phyloP scores from a whole-genome alignment of 2,797 vertebrate species.

The Phrynocephalus vlangalii region DNA sequence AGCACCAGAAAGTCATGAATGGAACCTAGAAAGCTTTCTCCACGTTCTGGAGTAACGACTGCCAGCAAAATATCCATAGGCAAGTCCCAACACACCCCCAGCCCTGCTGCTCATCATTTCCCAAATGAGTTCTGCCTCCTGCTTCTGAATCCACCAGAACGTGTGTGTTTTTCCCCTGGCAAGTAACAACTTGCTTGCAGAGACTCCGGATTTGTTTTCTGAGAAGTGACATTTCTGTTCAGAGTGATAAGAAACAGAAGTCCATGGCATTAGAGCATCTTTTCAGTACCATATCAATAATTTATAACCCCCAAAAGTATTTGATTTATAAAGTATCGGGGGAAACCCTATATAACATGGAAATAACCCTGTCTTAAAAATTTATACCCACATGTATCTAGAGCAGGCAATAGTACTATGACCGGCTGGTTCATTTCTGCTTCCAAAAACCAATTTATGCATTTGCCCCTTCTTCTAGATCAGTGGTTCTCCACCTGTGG shows the following conservation, averaged over 20 bases:
- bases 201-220: conserved; percentile 22
- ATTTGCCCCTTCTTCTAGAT: background rate
- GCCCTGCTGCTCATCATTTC: conserved; percentile 32
- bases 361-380: background rate
- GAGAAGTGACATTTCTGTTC: conserved; percentile 4
- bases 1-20: background rate
- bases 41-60: conserved; percentile 30
- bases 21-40: background rate
- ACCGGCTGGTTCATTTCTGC: background rate
- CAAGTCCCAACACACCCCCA: background rate
- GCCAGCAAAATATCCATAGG: conserved; percentile 12
- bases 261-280: background rate
- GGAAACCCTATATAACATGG: conserved; percentile 8
- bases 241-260: background rate
- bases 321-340: background rate
- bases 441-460: background rate
- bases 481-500: no score
- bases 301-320: background rate
- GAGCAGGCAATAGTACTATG: background rate
- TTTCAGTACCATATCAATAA: background rate
- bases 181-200: background rate
- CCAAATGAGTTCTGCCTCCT: background rate
- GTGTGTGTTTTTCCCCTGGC: background rate
- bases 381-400: background rate
- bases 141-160: background rate